Conservation (phyloP, 2,797 vertebrate species). For the Lepilemur ruficaudatus region DNA sequence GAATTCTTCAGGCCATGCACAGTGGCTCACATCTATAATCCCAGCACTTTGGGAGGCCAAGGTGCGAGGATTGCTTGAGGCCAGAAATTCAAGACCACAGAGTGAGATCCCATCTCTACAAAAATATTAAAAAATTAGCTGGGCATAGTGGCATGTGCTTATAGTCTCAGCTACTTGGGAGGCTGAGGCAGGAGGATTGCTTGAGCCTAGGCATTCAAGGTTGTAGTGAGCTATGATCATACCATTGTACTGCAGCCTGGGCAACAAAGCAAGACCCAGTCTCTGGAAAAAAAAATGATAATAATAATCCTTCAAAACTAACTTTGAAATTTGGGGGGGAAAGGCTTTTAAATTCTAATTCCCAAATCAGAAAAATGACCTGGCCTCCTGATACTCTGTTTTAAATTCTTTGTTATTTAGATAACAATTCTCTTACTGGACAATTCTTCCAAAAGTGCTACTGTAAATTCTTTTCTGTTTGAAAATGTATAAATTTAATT, state of each 20-base stretch:
- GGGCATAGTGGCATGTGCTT: background rate
- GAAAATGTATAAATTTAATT: conserved; percentile 33
- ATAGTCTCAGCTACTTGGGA: background rate
- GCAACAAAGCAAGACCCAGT: background rate
- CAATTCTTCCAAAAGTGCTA: conserved; percentile 15
- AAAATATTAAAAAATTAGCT: background rate
- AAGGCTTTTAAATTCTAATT: background rate
- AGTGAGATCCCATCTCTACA: background rate
- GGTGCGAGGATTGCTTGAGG: background rate
- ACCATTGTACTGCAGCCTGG: background rate
- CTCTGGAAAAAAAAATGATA: background rate
- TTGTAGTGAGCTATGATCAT: background rate
- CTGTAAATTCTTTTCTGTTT: conserved; percentile 32
- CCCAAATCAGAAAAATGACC: background rate
- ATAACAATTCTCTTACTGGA: background rate
- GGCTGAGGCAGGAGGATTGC: background rate
- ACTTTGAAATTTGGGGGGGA: background rate
- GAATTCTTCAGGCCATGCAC: background rate
- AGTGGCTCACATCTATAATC: background rate
- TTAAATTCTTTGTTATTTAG: conserved; percentile 19
- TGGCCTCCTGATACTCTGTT: background rate
- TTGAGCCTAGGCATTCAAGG: background rate
- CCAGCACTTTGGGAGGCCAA: background rate
- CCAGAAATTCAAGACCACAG: background rate
- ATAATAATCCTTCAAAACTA: conserved; percentile 11